Conservation (phyloP, 2,113 vertebrate genomes). For the Microtus pennsylvanicus region DNA sequence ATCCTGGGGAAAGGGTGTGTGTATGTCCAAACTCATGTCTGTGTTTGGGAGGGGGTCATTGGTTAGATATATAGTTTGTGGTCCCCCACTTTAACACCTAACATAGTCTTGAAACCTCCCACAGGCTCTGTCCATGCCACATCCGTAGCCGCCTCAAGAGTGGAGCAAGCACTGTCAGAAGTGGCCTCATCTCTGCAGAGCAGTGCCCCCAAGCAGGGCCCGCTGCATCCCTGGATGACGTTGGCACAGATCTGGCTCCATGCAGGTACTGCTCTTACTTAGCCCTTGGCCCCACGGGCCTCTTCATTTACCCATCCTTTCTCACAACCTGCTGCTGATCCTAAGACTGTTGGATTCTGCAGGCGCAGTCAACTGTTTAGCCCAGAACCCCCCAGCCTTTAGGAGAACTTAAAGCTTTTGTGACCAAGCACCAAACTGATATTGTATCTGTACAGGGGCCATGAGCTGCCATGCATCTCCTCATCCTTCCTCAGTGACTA, state of each 20-base stretch:
- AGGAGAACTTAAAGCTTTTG: not conserved
- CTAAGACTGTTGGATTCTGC: not conserved
- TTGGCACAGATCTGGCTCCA: conserved; percentile 99
- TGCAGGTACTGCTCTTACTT: conserved; percentile 89
- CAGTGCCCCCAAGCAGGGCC: conserved; percentile 97
- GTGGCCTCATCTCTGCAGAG: conserved; percentile 98
- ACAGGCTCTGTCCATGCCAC: conserved; percentile 97
- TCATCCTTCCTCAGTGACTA: not conserved
- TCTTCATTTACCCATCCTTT: too few relatives aligned
- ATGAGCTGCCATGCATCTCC: not conserved
- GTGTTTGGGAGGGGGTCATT: not conserved
- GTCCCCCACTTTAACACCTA: not conserved
- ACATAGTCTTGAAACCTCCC: conserved; percentile 47
- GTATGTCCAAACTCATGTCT: conserved; percentile 33
- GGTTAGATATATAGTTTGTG: not conserved
- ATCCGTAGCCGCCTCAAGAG: conserved; percentile 97
- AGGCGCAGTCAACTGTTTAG: not conserved
- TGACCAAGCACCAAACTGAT: not conserved
- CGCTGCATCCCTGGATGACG: conserved; percentile 99
- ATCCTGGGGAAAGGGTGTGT: not conserved
- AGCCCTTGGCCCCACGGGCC: not conserved
- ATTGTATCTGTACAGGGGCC: not conserved
- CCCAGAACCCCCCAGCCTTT: not conserved
- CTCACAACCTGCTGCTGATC: rapidly evolving
- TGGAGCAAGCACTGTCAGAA: conserved; percentile 98